phyloP scores from a whole-genome alignment of 2,797 vertebrate species.

The Dromococcyx pavoninus region DNA sequence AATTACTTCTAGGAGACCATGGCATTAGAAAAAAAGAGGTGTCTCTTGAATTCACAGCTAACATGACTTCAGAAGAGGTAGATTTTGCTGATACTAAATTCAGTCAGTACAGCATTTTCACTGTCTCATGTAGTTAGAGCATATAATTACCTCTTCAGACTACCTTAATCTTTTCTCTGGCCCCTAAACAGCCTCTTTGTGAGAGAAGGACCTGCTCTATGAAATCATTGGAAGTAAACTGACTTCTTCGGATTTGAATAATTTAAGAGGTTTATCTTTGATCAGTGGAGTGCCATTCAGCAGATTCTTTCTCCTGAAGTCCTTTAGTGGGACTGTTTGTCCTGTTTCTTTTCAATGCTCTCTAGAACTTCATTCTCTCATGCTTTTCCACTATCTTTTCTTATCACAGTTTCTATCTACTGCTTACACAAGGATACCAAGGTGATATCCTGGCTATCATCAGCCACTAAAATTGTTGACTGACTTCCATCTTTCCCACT shows the following conservation, averaged over 20 bases:
- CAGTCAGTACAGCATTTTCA: neutral
- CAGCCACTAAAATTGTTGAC: neutral
- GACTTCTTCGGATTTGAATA: neutral
- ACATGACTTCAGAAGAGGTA: neutral
- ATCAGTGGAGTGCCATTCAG: neutral
- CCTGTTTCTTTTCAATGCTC: neutral
- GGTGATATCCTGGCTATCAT: neutral
- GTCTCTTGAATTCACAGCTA: neutral
- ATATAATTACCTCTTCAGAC: neutral
- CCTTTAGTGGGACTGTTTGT: neutral
- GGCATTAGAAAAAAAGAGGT: neutral
- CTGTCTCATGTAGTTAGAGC: neutral
- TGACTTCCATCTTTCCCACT: neutral
- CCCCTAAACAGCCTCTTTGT: rapidly evolving
- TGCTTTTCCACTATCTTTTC: neutral
- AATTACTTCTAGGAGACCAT: neutral
- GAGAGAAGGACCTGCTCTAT: neutral
- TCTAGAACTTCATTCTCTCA: neutral
- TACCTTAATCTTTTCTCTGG: neutral
- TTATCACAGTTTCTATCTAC: neutral
- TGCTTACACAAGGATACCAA: neutral
- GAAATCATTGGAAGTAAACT: neutral
- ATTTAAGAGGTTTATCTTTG: neutral
- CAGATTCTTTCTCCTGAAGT: neutral
- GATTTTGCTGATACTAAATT: neutral